phyloP scores from a whole-genome alignment of 2,113 vertebrate genomes.

The Lamprotornis superbus region DNA sequence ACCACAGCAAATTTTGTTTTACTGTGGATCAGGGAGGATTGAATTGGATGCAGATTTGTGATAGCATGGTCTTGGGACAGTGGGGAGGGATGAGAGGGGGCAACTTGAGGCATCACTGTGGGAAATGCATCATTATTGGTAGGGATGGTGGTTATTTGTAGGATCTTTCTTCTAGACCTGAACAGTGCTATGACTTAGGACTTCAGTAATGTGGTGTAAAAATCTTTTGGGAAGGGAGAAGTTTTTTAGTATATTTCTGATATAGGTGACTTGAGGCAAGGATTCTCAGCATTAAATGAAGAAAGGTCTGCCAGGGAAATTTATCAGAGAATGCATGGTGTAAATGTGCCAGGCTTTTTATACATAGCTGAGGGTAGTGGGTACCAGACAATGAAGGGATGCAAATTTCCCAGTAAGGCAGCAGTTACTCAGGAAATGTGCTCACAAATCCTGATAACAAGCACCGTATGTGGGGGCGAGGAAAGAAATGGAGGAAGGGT shows the following conservation, averaged over 20 bases:
- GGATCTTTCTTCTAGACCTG: not conserved
- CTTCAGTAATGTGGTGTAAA: not conserved
- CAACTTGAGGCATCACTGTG: not conserved
- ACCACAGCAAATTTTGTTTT: not conserved
- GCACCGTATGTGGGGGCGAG: not conserved
- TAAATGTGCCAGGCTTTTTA: not conserved
- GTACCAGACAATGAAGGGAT: slow-evolving; percentile 47
- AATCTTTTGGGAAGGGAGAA: not conserved
- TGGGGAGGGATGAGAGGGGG: not conserved
- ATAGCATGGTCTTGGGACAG: not conserved
- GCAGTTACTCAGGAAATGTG: slow-evolving; percentile 41
- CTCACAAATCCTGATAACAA: slow-evolving; percentile 28
- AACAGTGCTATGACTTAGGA: not conserved
- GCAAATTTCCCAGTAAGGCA: not conserved
- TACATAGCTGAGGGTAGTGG: not conserved
- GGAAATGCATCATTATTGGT: not conserved
- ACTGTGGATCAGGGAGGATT: not conserved
- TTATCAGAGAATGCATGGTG: not conserved
- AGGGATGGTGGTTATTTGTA: not conserved
- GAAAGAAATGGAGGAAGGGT: slow-evolving; percentile 53
- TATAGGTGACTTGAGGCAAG: not conserved
- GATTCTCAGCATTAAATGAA: not conserved
- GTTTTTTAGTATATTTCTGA: not conserved
- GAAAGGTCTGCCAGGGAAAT: not conserved
- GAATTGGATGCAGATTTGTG: not conserved